Evolutionary conservation across 2,113 vertebrate species (phyloP).

Genomic region (Hemiprocne comata): DNA sequence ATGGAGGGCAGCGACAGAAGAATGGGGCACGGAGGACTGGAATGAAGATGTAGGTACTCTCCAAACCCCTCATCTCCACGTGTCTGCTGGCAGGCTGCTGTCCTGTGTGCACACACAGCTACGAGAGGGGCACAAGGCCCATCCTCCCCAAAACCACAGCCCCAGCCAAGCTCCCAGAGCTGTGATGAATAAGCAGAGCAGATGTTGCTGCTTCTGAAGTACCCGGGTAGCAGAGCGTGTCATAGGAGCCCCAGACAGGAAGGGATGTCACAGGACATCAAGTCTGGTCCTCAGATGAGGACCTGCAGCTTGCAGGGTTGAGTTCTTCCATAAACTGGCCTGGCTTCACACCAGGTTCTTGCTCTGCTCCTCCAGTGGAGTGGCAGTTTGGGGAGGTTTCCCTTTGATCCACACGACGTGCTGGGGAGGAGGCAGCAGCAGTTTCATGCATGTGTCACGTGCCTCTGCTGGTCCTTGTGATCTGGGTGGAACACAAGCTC

Average conservation of each 20-base stretch:
- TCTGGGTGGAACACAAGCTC: background rate
- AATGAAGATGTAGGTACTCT: conserved; percentile 93
- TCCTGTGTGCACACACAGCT: background rate
- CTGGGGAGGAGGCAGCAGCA: background rate
- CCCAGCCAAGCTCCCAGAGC: background rate
- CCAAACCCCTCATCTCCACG: background rate
- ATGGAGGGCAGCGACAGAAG: conserved; percentile 92
- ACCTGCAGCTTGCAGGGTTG: background rate
- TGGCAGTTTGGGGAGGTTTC: background rate
- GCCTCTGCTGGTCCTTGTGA: background rate
- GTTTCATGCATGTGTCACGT: rapidly evolving
- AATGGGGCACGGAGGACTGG: conserved; percentile 99
- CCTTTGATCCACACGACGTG: background rate
- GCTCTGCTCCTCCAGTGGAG: rapidly evolving
- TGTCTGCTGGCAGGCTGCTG: background rate
- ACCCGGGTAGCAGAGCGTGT: background rate
- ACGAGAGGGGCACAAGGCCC: background rate
- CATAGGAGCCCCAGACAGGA: background rate
- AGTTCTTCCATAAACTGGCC: background rate
- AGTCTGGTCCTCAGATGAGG: background rate
- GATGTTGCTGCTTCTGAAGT: background rate
- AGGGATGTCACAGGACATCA: background rate
- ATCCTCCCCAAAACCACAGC: background rate
- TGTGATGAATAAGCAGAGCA: background rate
- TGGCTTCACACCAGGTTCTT: background rate